Evolutionary conservation across 2,888 invertebrate genomes (phyloP).

Genomic region (Platycnemis pennipes): DNA sequence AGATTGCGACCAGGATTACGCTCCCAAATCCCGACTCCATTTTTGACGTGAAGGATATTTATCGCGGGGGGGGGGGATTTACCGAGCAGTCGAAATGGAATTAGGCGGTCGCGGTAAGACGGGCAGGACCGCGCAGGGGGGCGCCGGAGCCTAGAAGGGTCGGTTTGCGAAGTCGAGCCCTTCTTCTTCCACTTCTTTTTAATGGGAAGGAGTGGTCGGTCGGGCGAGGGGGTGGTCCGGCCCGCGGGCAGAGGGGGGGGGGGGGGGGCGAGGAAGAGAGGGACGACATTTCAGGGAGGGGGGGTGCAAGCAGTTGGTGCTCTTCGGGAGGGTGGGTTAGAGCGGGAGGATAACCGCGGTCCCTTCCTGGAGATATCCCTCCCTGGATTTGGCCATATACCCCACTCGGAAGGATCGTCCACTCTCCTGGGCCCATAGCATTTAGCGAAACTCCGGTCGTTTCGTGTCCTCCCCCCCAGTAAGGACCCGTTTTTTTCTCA

Average conservation of each 20-base stretch:
- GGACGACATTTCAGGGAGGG: neutral
- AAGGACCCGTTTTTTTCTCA: neutral
- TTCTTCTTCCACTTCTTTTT: neutral
- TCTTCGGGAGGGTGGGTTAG: neutral
- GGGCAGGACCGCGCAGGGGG: constrained; percentile 30
- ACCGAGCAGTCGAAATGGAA: constrained; percentile 68
- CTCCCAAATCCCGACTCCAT: constrained; percentile 38
- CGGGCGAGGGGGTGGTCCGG: too few species aligned
- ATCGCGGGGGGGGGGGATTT: constrained; percentile 7
- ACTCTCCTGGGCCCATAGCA: neutral
- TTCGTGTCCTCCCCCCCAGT: neutral
- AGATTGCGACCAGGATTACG: constrained; percentile 46
- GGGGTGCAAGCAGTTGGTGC: too few species aligned
- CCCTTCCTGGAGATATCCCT: neutral
- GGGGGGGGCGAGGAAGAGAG: neutral
- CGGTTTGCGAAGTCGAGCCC: too few species aligned
- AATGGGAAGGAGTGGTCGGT: neutral
- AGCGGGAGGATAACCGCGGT: neutral
- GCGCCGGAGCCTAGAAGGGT: neutral
- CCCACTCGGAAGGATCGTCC: too few species aligned
- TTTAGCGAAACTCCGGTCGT: neutral
- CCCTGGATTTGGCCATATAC: too few species aligned
- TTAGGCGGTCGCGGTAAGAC: constrained; percentile 39
- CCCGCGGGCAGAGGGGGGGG: neutral
- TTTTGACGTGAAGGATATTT: constrained; percentile 65